These are phyloP conservation scores for Enteromius radiatus DNA, from an alignment of 2,797 vertebrate species.

Conservation along the genomic window DNA sequence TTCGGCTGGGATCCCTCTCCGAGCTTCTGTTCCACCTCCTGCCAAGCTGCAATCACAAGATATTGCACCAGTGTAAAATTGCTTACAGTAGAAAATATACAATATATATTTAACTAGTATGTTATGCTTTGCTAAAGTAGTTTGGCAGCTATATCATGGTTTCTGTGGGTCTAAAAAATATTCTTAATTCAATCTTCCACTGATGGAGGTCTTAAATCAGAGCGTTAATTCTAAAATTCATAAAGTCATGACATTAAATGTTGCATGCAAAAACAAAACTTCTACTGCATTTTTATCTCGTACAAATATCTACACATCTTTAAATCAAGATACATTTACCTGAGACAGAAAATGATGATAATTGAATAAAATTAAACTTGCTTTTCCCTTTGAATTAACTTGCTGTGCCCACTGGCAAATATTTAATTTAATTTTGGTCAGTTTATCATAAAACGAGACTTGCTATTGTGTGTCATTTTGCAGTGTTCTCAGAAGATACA, in stretches of 20 bases:
- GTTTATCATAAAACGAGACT: not conserved
- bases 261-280: no score
- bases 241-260: no score
- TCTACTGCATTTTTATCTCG: no score
- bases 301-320: no score
- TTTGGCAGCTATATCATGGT: not conserved
- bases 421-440: not conserved
- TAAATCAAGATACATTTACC: not conserved
- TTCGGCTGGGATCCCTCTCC: slow-evolving; percentile 70
- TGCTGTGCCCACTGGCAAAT: not conserved
- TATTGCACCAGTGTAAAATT: not conserved
- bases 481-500: not conserved
- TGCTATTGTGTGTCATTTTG: not conserved
- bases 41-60: slow-evolving; percentile 84
- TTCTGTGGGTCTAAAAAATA: not conserved
- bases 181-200: not conserved
- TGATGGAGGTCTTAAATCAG: not conserved
- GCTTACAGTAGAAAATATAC: not conserved
- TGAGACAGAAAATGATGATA: not conserved
- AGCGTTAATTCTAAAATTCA: not conserved
- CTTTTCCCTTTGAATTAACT: not conserved
- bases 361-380: not conserved
- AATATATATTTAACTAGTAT: not conserved
- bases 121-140: not conserved
- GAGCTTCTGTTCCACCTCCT: slow-evolving; percentile 91